Evolutionary conservation across 2,888 invertebrate genomes (phyloP).

Genomic region (Andricus curvator): DNA sequence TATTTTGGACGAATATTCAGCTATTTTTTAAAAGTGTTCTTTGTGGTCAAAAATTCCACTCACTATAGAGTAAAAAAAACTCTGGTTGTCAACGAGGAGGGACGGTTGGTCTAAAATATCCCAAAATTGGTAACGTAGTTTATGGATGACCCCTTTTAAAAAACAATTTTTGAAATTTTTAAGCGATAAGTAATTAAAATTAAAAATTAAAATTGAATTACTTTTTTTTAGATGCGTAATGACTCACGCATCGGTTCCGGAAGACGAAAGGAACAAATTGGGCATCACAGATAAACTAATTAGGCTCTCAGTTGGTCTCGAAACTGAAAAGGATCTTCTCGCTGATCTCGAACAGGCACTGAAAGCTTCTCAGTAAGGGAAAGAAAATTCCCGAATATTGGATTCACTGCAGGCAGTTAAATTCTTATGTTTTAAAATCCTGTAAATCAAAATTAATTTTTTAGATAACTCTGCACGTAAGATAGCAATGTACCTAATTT

Average conservation of each 20-base stretch:
- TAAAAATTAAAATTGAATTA: constrained; percentile 24
- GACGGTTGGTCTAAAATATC: too few species aligned
- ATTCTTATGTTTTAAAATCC: neutral
- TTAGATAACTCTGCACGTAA: neutral
- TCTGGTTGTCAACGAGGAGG: too few species aligned
- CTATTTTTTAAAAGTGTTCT: too few species aligned
- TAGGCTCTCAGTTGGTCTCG: constrained; percentile 93
- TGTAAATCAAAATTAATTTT: neutral
- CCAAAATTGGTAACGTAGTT: too few species aligned
- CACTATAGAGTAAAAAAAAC: too few species aligned
- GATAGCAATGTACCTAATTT: neutral
- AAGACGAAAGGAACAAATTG: constrained; percentile 84
- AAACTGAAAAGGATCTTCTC: constrained; percentile 91
- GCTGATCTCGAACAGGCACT: constrained; percentile 92
- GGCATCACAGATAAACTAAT: constrained; percentile 92
- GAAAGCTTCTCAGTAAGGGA: constrained; percentile 71
- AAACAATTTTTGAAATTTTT: too few species aligned
- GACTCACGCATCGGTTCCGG: constrained; percentile 96
- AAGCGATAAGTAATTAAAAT: too few species aligned
- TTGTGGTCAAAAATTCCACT: too few species aligned
- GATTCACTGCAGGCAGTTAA: constrained; percentile 4
- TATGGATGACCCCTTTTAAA: too few species aligned
- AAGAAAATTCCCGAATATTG: neutral
- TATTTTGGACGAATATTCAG: too few species aligned
- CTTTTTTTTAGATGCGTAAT: constrained; percentile 85